Base-by-base conservation (phyloP, 2,888 invertebrate species). In the Apamea anceps region DNA sequence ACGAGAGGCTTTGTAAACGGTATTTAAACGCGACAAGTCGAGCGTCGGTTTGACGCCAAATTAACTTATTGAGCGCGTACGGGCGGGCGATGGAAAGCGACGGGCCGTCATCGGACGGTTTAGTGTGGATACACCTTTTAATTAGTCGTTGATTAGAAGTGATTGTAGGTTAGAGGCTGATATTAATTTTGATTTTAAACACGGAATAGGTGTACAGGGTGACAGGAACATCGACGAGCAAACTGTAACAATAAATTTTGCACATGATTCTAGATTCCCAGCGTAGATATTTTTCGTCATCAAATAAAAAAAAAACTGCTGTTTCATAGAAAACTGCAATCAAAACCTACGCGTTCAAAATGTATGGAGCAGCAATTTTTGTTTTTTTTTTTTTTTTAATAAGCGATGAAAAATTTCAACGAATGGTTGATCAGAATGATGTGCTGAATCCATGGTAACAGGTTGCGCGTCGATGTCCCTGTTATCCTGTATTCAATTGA, bases 1-100 rank as follows among this genome's bases (percentile, higher is more conserved):
- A 48, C 78, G 80, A 75, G 85, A 81, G 79, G 84, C 72, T 77
- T 81, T 84, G 87, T 84, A 84, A 82, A 86, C 85, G 82, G 82
- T 82, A 86, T 87, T 84, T 72, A 85, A 80, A 79, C 88, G 90
- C 90, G 89, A 89, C 90, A 90, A 89, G 88, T 86, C 89, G 85
- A 87, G 86, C 85, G 91, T 85, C 88, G 90, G 88, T 92, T 93
- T 94, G 94, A 94, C 93, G 94, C 92, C 91, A 90, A 93, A 94
- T 95, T 94, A 94, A 92, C 93, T 92, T 92, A 94, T 93, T 92
- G 93, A 91, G 88, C 81, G 87, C 81, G 81, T 86, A 88, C 89
- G 90, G 89, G 86, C 88, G 89, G 89, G 75, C 87, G 82, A 77
- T 62, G 88, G 85, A 85, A 86, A 89, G 79, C 84, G 82, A 79